Percentiles rank a stretch among this genome's conserved stretches.
Conservation (phyloP, 2,797 vertebrate genomes). For the Lepus oiostolus region DNA sequence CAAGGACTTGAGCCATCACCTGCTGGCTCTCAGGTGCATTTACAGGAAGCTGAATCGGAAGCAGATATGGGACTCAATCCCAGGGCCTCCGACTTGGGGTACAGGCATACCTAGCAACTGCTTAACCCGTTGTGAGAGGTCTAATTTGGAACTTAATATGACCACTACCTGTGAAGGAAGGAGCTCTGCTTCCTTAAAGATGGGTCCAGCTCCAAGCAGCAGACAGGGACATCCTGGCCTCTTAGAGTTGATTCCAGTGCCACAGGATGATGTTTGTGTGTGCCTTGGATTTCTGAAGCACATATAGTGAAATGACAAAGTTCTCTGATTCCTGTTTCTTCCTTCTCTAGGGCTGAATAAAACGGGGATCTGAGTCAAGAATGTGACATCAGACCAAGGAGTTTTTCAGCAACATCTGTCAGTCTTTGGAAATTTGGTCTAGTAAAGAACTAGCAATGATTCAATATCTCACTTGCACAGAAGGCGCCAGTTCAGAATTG, state of each 20-base stretch:
- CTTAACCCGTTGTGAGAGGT: no score
- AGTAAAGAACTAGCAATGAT: background rate
- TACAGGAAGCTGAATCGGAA: no score
- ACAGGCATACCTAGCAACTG: no score
- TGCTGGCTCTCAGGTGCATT: no score
- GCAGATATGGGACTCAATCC: no score
- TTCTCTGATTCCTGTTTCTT: background rate
- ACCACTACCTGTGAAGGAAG: background rate
- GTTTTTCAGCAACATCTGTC: background rate
- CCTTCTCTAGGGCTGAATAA: background rate
- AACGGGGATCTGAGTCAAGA: constrained; percentile 38
- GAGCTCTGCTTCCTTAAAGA: background rate
- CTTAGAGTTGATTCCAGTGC: background rate
- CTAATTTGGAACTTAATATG: background rate
- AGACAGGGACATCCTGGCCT: background rate
- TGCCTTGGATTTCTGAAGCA: background rate
- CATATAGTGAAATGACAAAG: background rate
- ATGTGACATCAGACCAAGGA: background rate
- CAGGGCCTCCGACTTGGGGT: no score
- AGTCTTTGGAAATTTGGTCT: constrained; percentile 41
- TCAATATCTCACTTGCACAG: background rate
- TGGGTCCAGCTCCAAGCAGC: background rate
- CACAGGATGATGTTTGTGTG: rapidly evolving
- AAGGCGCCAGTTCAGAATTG: background rate
- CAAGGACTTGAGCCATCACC: no score